Conservation (phyloP, 1,140 invertebrate genomes). For the Drosophila subobscura region DNA sequence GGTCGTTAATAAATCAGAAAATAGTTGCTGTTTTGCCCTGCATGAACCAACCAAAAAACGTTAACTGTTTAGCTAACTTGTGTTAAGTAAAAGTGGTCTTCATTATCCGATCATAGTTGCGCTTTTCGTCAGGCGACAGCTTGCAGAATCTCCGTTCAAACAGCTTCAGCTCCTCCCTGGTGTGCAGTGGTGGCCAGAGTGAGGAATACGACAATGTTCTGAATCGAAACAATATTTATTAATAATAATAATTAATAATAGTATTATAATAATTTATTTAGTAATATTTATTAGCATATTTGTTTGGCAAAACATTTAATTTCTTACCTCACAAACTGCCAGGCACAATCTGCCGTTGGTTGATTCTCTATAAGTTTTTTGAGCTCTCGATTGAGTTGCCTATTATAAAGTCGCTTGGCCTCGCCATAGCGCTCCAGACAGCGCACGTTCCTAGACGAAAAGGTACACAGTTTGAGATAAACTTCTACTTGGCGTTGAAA, state of each 20-base stretch:
- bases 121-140: slow-evolving; percentile 15
- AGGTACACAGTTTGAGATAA: background rate
- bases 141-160: slow-evolving; percentile 35
- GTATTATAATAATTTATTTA: too few relatives aligned
- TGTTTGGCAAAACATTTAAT: too few relatives aligned
- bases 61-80: background rate
- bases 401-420: slow-evolving; percentile 8
- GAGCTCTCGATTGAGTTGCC: slow-evolving; percentile 41
- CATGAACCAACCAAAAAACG: too few relatives aligned
- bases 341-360: slow-evolving; percentile 31
- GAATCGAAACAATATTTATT: background rate
- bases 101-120: slow-evolving; percentile 40
- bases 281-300: too few relatives aligned
- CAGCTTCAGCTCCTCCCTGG: slow-evolving; percentile 25
- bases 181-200: slow-evolving; percentile 50
- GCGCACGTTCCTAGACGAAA: slow-evolving; percentile 13
- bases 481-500: too few relatives aligned
- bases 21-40: background rate
- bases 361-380: slow-evolving; percentile 35
- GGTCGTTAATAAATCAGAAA: too few relatives aligned
- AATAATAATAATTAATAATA: background rate
- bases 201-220: slow-evolving; percentile 46
- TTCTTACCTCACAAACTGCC: slow-evolving; percentile 33
- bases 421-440: slow-evolving; percentile 28
- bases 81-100: slow-evolving; percentile 31